Conservation (phyloP, 2,888 invertebrate species). For the Harpalus rufipes region DNA sequence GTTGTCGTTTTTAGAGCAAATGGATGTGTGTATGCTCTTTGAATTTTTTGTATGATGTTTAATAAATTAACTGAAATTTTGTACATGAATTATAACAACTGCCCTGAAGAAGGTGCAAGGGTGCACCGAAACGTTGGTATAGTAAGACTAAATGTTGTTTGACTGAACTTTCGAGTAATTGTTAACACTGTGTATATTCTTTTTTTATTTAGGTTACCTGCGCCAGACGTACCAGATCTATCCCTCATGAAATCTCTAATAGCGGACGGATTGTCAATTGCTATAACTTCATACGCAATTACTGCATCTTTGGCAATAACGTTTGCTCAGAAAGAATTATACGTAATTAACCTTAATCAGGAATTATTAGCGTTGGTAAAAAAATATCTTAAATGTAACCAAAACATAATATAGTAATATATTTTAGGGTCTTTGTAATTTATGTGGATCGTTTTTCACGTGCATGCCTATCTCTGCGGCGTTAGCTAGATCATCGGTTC, state of each 20-base stretch:
- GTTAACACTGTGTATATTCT: too few species aligned
- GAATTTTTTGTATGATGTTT: too few species aligned
- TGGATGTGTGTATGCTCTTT: too few species aligned
- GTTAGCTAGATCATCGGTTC: background rate
- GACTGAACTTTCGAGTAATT: too few species aligned
- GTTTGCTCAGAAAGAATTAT: background rate
- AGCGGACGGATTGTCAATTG: background rate
- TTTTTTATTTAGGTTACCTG: background rate
- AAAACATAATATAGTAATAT: background rate
- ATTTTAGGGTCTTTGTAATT: background rate
- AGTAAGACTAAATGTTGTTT: too few species aligned
- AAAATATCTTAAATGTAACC: background rate
- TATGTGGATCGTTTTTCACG: background rate
- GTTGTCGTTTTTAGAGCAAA: too few species aligned
- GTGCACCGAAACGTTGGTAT: too few species aligned
- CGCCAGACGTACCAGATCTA: background rate
- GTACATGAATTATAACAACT: too few species aligned
- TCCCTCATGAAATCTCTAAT: background rate
- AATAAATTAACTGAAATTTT: too few species aligned
- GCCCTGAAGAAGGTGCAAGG: too few species aligned
- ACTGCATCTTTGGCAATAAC: background rate
- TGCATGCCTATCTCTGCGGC: background rate
- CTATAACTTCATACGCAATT: background rate
- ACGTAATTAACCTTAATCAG: background rate
- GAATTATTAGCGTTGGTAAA: background rate